phyloP scores from a whole-genome alignment of 2,888 invertebrate genomes.

The Desoria tigrina region DNA sequence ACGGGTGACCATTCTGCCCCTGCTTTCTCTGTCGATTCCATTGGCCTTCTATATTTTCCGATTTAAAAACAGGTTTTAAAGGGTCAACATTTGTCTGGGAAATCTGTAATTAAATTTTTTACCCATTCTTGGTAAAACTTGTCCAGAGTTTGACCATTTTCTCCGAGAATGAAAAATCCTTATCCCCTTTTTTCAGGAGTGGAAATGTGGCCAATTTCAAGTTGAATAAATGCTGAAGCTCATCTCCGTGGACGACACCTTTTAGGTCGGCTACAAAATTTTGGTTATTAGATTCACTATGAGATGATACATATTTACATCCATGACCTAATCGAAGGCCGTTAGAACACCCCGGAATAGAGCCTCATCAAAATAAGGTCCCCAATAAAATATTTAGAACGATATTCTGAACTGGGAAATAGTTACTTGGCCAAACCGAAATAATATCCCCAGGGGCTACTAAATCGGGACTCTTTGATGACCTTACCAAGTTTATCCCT shows the following conservation, averaged over 20 bases:
- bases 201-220: constrained; percentile 22
- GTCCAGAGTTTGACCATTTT: constrained; percentile 37
- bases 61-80: neutral
- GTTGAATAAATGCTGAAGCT: constrained; percentile 39
- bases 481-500: constrained; percentile 19
- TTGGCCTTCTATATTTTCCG: constrained; percentile 15
- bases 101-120: constrained; percentile 5
- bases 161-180: constrained; percentile 33
- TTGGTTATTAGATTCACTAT: no score
- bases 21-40: constrained; percentile 14
- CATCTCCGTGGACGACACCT: constrained; percentile 37
- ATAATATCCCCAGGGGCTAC: no score
- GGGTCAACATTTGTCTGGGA: neutral
- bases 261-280: no score
- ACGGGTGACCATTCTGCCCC: constrained; percentile 37
- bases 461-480: neutral
- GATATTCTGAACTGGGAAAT: no score
- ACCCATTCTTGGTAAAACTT: constrained; percentile 37
- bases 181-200: constrained; percentile 30
- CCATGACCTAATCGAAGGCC: no score
- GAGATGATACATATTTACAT: no score
- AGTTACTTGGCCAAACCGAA: no score
- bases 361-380: no score
- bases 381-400: no score
- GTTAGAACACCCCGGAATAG: no score